Evolutionary conservation across 2,888 invertebrate genomes (phyloP).

Genomic region (Gortyna flavago): DNA sequence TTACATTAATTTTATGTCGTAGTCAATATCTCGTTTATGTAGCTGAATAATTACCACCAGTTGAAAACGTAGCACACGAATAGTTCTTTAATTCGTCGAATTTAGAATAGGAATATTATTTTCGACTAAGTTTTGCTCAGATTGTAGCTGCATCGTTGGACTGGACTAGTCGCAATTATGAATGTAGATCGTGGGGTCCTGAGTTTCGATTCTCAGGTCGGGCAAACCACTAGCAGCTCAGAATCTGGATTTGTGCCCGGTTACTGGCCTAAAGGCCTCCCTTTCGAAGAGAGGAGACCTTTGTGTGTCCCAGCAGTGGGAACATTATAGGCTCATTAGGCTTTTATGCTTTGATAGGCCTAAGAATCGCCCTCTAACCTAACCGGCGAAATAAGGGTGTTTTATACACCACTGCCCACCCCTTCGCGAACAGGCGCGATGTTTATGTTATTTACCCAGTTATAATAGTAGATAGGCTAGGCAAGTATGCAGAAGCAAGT

Average conservation of each 20-base stretch:
- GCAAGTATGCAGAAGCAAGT: not conserved
- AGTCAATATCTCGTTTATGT: constrained; percentile 20
- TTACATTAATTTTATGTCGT: constrained; percentile 31
- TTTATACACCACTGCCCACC: not conserved
- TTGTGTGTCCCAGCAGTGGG: not conserved
- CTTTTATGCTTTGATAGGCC: not conserved
- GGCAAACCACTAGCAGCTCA: no score
- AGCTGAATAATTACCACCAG: constrained; percentile 21
- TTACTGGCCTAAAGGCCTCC: no score
- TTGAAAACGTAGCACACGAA: not conserved
- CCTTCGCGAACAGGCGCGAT: not conserved
- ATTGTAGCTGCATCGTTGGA: not conserved
- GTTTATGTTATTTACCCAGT: not conserved
- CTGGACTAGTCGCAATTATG: not conserved
- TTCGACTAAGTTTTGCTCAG: not conserved
- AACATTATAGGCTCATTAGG: no score
- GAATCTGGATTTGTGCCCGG: not conserved
- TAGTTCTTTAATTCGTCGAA: not conserved
- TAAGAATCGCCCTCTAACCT: not conserved
- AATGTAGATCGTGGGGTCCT: not conserved
- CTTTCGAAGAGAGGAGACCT: not conserved
- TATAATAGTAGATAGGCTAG: not conserved
- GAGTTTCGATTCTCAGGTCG: not conserved
- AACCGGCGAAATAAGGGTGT: not conserved
- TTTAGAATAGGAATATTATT: not conserved